Evolutionary conservation across 2,888 invertebrate species (phyloP).

Genomic region (Erebia palarica): DNA sequence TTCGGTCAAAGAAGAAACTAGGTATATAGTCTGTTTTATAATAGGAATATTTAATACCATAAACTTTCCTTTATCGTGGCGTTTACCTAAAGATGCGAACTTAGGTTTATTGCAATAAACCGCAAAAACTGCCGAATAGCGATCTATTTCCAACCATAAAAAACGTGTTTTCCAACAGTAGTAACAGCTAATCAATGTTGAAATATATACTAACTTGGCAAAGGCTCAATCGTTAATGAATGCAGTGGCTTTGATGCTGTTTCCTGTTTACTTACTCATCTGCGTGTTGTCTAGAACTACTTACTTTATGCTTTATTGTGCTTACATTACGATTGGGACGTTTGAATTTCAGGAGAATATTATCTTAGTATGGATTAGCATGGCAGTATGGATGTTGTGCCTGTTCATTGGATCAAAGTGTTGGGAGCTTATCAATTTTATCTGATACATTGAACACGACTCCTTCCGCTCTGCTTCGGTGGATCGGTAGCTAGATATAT

Average conservation of each 20-base stretch:
- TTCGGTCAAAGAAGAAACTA: too few relatives aligned
- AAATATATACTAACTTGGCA: constrained; percentile 10
- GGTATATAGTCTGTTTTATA: too few relatives aligned
- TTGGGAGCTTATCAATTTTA: too few relatives aligned
- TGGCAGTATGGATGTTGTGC: too few relatives aligned
- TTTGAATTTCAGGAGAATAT: too few relatives aligned
- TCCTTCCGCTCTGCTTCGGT: too few relatives aligned
- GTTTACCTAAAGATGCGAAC: background rate
- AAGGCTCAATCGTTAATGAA: constrained; percentile 9
- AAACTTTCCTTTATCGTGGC: background rate
- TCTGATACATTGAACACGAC: too few relatives aligned
- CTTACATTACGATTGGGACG: too few relatives aligned
- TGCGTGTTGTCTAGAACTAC: background rate
- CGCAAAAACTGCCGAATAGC: background rate
- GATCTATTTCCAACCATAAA: background rate
- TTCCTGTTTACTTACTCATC: background rate
- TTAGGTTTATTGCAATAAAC: background rate
- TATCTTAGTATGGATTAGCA: too few relatives aligned
- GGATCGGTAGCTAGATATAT: too few relatives aligned
- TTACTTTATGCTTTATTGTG: too few relatives aligned
- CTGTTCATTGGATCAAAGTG: too few relatives aligned
- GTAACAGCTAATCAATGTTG: constrained; percentile 9
- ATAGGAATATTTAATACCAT: background rate
- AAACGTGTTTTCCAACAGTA: background rate
- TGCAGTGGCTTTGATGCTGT: background rate